A percentile compares a stretch with the other conserved stretches of the same genome.
phyloP scores from a whole-genome alignment of 2,113 vertebrate genomes.

The Hemicordylus capensis region DNA sequence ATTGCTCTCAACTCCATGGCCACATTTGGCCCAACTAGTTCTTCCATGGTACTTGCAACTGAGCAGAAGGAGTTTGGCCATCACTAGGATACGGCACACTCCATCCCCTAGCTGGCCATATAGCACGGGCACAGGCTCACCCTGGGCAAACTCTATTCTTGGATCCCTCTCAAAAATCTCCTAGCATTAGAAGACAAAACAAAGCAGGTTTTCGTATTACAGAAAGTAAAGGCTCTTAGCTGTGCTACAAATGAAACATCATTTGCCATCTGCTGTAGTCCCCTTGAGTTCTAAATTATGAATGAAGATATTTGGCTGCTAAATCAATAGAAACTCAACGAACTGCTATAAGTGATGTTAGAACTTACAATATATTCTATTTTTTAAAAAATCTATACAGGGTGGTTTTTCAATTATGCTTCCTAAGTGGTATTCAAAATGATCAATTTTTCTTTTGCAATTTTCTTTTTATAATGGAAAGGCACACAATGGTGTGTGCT shows the following conservation, averaged over 20 bases:
- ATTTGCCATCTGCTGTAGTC: not conserved
- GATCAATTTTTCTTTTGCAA: not conserved
- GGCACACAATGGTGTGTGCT: not conserved
- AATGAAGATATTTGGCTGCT: not conserved
- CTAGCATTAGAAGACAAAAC: not conserved
- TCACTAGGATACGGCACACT: no score
- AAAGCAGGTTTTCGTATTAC: not conserved
- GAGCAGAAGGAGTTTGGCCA: no score
- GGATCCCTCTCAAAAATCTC: not conserved
- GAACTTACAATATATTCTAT: not conserved
- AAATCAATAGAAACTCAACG: not conserved
- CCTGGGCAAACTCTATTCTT: not conserved
- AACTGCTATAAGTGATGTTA: not conserved
- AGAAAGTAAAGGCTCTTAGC: not conserved
- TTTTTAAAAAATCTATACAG: not conserved
- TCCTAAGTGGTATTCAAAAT: not conserved
- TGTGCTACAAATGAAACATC: not conserved
- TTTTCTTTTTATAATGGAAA: not conserved
- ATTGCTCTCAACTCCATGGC: no score
- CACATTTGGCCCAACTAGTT: no score
- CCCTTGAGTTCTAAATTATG: not conserved
- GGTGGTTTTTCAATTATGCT: slow-evolving; percentile 4
- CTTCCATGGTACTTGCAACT: no score
- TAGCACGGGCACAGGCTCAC: not conserved
- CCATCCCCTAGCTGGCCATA: not conserved